Base-by-base conservation (phyloP, 2,888 invertebrate species). In the Lysandra bellargus region DNA sequence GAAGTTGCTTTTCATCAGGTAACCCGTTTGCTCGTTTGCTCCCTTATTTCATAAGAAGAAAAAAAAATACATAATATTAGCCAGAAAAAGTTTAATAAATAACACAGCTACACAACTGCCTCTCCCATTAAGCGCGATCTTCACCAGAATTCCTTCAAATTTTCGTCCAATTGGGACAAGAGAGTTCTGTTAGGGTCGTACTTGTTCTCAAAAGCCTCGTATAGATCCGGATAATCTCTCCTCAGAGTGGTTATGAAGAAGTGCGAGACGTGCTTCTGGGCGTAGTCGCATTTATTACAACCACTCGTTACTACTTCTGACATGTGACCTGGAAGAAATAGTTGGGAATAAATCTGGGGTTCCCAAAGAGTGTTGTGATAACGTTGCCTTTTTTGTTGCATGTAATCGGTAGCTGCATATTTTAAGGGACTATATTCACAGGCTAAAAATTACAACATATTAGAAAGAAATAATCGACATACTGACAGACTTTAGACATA, bases 171-270 rank as follows among this genome's bases (percentile, higher is more conserved):
- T 74, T 4, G 17, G 1, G 49, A 12, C 23, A 74, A 49, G 9
- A 74, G 49, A 23, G 74, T 74, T 44, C 74, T 49, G 12, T 74
- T 12, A 2, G 74, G 74, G n/a, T 74, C 74, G 2, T 37, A 73
- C n/a, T 73, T 73, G n/a, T 23, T 14, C 44, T 44, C 40, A 2
- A 40, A 73, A 6, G 37, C 73, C 9, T 73, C 44, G 4, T 73
- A 73, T 2, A 40, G 1, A 1, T 73, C 73, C 1, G 73, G 73
- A 3, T 7, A 73, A 17, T 73, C 37, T 2, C 40, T 44, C 73
- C 44, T 73, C n/a, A 73, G 37, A n/a, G 44, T 44, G 2, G n/a
- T 73, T 7, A 40, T 17, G 44, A 73, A 44, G 40, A 73, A 73
- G n/a, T 73, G 40, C 0, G 40, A 17, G n/a, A 12, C 40, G 40